Percentiles rank a stretch among this genome's conserved stretches.
phyloP scores from a whole-genome alignment of 2,888 invertebrate genomes.

The Pyrgus malvae region DNA sequence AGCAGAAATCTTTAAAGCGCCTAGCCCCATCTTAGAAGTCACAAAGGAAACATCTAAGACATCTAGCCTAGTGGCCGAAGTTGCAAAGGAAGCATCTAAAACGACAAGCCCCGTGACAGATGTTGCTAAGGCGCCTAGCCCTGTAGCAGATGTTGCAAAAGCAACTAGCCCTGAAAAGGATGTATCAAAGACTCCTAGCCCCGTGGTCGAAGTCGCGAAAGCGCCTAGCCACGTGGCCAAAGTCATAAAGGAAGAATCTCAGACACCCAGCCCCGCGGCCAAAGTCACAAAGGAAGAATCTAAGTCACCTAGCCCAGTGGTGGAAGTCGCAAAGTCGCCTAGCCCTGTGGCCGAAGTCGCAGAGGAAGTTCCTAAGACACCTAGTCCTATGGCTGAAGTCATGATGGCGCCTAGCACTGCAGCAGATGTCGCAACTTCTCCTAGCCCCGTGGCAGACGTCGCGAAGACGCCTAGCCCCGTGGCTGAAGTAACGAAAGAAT shows the following conservation, averaged over 20 bases:
- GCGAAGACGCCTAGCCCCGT: neutral
- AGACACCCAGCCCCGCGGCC: too few species aligned
- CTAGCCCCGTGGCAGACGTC: neutral
- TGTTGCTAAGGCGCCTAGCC: too few species aligned
- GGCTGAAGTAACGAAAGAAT: too few species aligned
- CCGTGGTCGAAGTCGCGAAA: too few species aligned
- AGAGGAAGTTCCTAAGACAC: neutral
- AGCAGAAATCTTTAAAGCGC: neutral
- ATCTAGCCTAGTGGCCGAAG: neutral
- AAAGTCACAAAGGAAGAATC: neutral
- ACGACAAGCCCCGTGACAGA: neutral
- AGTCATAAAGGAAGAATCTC: too few species aligned
- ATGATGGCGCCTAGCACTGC: too few species aligned
- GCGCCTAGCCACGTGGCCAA: too few species aligned
- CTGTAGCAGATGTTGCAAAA: too few species aligned
- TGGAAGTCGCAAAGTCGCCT: neutral
- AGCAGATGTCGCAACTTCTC: too few species aligned
- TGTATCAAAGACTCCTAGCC: too few species aligned
- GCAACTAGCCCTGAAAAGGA: too few species aligned
- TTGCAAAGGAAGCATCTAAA: too few species aligned
- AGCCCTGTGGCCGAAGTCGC: neutral
- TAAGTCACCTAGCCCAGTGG: neutral
- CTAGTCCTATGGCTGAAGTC: slow-evolving; percentile 22
- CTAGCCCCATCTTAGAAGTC: neutral
- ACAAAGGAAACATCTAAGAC: neutral